Conservation (phyloP, 1,140 invertebrate genomes). For the Episyrphus balteatus region DNA sequence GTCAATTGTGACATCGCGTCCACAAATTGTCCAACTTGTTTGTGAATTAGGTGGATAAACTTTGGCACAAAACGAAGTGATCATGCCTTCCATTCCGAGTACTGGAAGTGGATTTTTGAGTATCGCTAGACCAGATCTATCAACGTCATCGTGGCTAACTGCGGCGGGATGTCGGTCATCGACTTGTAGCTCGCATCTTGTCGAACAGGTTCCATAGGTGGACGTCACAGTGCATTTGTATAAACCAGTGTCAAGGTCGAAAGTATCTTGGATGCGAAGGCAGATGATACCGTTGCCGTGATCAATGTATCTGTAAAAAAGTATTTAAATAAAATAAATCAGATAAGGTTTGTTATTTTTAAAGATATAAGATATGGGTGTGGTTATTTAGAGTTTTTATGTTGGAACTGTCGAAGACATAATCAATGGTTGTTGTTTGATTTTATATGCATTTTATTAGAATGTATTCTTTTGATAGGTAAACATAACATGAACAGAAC, state of each 20-base stretch:
- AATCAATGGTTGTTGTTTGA: no score
- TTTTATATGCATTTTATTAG: no score
- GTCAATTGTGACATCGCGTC: slow-evolving; percentile 14
- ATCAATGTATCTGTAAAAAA: slow-evolving; percentile 43
- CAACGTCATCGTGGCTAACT: slow-evolving; percentile 3
- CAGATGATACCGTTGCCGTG: slow-evolving; percentile 48
- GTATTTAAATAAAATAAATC: background rate
- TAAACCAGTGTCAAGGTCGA: slow-evolving; percentile 55
- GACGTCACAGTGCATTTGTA: slow-evolving; percentile 53
- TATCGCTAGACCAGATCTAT: slow-evolving; percentile 16
- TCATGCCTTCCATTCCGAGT: slow-evolving; percentile 15
- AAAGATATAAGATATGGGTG: no score
- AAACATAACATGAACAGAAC: no score
- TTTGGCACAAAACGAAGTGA: slow-evolving; percentile 30
- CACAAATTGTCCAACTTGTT: slow-evolving; percentile 22
- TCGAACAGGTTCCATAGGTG: slow-evolving; percentile 19
- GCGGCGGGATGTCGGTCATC: slow-evolving; percentile 17
- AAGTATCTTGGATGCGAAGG: slow-evolving; percentile 52
- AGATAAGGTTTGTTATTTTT: no score
- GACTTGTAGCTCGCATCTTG: slow-evolving; percentile 27
- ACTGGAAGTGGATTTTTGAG: slow-evolving; percentile 26
- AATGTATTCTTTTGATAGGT: no score
- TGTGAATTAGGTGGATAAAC: slow-evolving; percentile 27
- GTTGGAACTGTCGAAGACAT: no score
- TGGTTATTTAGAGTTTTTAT: no score